phyloP scores from a whole-genome alignment of 2,888 invertebrate genomes.

The Cheilosia pagana region DNA sequence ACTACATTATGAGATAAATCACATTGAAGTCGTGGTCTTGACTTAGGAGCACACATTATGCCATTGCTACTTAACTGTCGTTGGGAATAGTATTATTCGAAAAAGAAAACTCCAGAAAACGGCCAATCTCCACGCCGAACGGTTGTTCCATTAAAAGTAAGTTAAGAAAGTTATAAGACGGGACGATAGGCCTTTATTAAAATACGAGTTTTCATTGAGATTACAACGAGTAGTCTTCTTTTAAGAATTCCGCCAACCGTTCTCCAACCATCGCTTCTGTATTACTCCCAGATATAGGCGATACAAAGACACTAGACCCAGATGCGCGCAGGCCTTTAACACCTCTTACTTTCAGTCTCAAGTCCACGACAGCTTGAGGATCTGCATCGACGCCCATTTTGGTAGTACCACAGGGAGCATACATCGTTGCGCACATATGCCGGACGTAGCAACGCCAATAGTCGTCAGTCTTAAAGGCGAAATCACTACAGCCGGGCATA shows the following conservation, averaged over 20 bases:
- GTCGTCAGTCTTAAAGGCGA: constrained; percentile 77
- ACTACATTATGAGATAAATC: too few species aligned
- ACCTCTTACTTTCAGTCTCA: constrained; percentile 86
- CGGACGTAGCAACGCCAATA: constrained; percentile 88
- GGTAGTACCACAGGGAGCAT: constrained; percentile 88
- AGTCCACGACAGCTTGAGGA: constrained; percentile 87
- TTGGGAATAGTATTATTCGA: too few species aligned
- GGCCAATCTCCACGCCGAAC: too few species aligned
- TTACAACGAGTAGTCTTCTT: constrained; percentile 76
- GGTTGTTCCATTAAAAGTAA: too few species aligned
- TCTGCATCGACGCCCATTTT: constrained; percentile 88
- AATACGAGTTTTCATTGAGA: background rate
- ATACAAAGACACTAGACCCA: constrained; percentile 91
- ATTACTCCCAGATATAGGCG: constrained; percentile 90
- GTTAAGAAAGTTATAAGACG: too few species aligned
- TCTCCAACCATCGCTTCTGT: constrained; percentile 94
- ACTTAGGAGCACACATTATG: too few species aligned
- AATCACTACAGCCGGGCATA: constrained; percentile 76
- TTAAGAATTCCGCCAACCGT: constrained; percentile 87
- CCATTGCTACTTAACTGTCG: too few species aligned
- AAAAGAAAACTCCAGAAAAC: too few species aligned
- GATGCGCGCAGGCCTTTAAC: constrained; percentile 87
- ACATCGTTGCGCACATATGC: constrained; percentile 87
- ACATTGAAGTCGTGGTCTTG: too few species aligned
- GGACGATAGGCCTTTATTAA: background rate